Percentiles rank a stretch among this genome's conserved stretches.
phyloP scores from a whole-genome alignment of 2,888 invertebrate species.

The Caradrina clavipalpis region DNA sequence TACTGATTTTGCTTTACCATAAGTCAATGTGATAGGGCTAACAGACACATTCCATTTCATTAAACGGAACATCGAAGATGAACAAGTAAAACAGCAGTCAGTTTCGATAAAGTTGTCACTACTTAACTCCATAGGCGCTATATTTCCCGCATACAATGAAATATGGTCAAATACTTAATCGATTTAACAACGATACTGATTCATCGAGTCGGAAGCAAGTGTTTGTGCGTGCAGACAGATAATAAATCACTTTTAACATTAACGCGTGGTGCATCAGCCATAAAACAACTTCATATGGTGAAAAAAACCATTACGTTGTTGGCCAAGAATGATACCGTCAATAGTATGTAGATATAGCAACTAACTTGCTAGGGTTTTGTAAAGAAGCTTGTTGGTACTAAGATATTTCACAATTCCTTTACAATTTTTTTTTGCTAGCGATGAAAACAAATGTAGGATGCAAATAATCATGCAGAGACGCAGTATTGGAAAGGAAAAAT shows the following conservation, averaged over 20 bases:
- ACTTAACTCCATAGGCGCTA: neutral
- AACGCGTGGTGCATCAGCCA: constrained; percentile 5
- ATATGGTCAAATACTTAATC: constrained; percentile 20
- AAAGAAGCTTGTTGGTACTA: neutral
- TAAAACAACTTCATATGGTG: constrained; percentile 7
- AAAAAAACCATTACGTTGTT: constrained; percentile 22
- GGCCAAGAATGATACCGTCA: neutral
- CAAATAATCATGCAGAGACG: too few species aligned
- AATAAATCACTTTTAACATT: constrained; percentile 28
- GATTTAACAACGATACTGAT: constrained; percentile 26
- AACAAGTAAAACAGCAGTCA: neutral
- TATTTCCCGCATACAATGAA: constrained; percentile 27
- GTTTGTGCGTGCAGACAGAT: constrained; percentile 34
- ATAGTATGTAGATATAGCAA: too few species aligned
- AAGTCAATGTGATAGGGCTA: too few species aligned
- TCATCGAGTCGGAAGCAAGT: constrained; percentile 40
- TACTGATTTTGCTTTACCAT: neutral
- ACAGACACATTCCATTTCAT: neutral
- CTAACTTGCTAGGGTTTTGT: too few species aligned
- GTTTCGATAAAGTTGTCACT: neutral
- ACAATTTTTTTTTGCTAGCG: too few species aligned
- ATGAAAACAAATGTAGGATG: too few species aligned
- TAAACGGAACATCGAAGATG: neutral
- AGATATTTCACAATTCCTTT: neutral
- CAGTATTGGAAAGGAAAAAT: too few species aligned